phyloP scores from a whole-genome alignment of 2,888 invertebrate species.

The Sphaerophoria taeniata region DNA sequence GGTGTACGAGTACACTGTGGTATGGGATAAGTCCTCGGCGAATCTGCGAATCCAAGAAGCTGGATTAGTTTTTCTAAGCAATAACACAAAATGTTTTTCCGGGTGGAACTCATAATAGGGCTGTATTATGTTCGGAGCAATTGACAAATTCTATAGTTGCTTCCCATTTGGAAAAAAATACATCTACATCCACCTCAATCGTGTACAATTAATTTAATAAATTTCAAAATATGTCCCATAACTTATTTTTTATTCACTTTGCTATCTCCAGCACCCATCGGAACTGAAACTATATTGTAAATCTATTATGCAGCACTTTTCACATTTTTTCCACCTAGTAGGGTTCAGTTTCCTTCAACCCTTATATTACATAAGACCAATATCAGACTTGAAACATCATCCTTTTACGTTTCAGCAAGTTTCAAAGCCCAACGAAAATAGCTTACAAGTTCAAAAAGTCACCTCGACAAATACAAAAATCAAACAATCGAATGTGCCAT shows the following conservation, averaged over 20 bases:
- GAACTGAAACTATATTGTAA: constrained; percentile 10
- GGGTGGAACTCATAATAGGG: no score
- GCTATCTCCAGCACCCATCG: neutral
- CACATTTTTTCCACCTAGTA: constrained; percentile 16
- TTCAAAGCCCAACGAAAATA: neutral
- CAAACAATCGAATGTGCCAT: constrained; percentile 55
- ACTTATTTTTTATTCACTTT: neutral
- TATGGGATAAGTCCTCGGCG: constrained; percentile 76
- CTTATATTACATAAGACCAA: constrained; percentile 4
- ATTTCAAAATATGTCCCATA: constrained; percentile 50
- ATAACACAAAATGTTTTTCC: no score
- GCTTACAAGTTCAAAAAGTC: neutral
- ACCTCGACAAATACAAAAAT: constrained; percentile 39
- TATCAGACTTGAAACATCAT: constrained; percentile 41
- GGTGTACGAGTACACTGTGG: constrained; percentile 76
- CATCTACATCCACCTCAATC: neutral
- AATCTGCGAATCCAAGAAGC: constrained; percentile 73
- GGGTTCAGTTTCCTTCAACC: neutral
- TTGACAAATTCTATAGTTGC: no score
- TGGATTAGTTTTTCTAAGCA: constrained; percentile 64
- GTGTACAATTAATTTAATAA: constrained; percentile 41
- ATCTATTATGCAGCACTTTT: constrained; percentile 53
- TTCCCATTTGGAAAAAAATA: no score
- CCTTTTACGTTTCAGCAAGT: neutral
- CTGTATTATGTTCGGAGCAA: no score